These are phyloP conservation scores for Cydia pomonella DNA, from an alignment of 1,140 invertebrate species.

Conservation along the genomic window DNA sequence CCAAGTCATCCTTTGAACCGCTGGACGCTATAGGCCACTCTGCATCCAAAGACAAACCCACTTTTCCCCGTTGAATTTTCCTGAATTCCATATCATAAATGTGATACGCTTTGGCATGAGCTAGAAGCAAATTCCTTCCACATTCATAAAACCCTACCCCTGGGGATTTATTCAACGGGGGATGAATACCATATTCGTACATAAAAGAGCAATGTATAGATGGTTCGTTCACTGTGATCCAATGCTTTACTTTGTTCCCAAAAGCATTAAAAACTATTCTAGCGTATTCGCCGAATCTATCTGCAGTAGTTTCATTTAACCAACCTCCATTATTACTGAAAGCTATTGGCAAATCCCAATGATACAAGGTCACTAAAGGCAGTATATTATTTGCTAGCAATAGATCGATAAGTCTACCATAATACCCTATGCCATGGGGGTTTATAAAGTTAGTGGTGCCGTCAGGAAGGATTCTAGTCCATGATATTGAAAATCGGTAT, in stretches of 20 bases:
- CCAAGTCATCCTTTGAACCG: constrained; percentile 46
- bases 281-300: constrained; percentile 75
- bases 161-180: constrained; percentile 53
- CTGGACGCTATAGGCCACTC: constrained; percentile 61
- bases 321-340: constrained; percentile 81
- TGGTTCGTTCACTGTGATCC: constrained; percentile 64
- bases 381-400: constrained; percentile 77
- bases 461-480: constrained; percentile 81
- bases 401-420: constrained; percentile 82
- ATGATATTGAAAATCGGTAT: constrained; percentile 83
- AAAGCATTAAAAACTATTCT: constrained; percentile 60
- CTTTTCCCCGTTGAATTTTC: constrained; percentile 49
- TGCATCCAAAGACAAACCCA: constrained; percentile 68
- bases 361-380: constrained; percentile 79
- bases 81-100: constrained; percentile 14
- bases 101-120: constrained; percentile 11
- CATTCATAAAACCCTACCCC: not conserved
- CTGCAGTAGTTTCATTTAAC: constrained; percentile 74
- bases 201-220: constrained; percentile 59
- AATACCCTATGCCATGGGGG: constrained; percentile 81
- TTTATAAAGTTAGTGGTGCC: constrained; percentile 78
- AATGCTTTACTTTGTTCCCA: constrained; percentile 74
- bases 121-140: constrained; percentile 11
- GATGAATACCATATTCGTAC: constrained; percentile 67
- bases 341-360: constrained; percentile 79